Evolutionary conservation across 2,888 invertebrate genomes (phyloP), one percentile per base, ranked within the genome.

Genomic region (Melikaiella ostensackeni): DNA sequence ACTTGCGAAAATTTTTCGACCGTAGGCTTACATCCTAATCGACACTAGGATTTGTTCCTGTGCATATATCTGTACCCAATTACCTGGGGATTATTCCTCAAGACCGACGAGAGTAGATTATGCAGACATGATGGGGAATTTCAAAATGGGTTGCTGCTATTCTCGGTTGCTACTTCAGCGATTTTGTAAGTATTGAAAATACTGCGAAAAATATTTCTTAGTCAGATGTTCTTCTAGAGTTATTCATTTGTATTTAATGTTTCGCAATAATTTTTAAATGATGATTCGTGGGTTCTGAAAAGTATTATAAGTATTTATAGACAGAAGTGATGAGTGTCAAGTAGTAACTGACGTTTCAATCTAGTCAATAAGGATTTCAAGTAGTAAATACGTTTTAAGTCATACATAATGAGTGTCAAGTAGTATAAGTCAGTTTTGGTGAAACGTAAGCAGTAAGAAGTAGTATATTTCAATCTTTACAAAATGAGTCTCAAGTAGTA

Each of bases 1-100:
- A 84, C 86, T 85, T 81, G 80, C 30, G 27, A 73, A 75, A 73
- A 70, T 77, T 79, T 79, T 79, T 75, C 59, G 59, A 74, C 74
- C 59, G 38, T 70, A 24, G 62, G 24, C 38, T 75, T 21, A 61
- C 16, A 30, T 46, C 30, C 42, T 42, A 42, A 33, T 55, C 73
- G 24, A 27, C 55, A 19, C 27, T 19, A 9, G 16, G 19, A 46
- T 19, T n/a, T 50, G 46, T 24, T 73, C 55, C 73, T 50, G 16
- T 24, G 24, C 57, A 24, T 57, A 70, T 30, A 35, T 62, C 27
- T n/a, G 33, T 46, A 46, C 46, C 66, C 46, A 70, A 70, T 70
- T 70, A 70, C 16, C 46, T 27, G 46, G 24, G 64, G 38, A 64
- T 64, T 63, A 63, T 63, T 63, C 16, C 57, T 70, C n/a, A 50